These are phyloP conservation scores for Ridgeia piscesae DNA, from an alignment of 1,140 invertebrate species.

Conservation along the genomic window DNA sequence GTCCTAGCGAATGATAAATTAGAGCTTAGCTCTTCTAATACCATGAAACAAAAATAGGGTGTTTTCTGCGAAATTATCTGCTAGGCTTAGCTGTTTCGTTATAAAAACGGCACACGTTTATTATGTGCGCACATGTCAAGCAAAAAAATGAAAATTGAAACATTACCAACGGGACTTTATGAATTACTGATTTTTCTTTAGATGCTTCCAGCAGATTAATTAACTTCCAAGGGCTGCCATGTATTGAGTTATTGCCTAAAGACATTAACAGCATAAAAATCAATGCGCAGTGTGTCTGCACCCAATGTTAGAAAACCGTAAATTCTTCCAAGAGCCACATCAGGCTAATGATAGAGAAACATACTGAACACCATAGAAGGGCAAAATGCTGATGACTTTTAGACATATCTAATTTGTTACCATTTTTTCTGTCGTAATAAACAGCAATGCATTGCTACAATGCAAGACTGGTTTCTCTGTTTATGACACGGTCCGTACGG, in stretches of 20 bases:
- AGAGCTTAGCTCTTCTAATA: not conserved
- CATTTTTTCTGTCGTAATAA: not conserved
- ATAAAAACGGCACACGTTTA: not conserved
- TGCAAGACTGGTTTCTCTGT: too few relatives aligned
- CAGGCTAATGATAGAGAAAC: not conserved
- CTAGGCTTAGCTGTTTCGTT: not conserved
- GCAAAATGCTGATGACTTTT: not conserved
- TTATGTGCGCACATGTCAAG: not conserved
- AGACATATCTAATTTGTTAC: not conserved
- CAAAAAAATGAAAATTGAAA: not conserved
- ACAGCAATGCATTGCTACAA: not conserved
- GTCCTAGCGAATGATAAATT: not conserved
- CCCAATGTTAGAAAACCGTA: not conserved
- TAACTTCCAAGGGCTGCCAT: not conserved
- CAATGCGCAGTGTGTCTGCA: not conserved
- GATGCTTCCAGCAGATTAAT: not conserved
- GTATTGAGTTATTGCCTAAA: constrained; percentile 1
- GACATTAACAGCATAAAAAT: not conserved
- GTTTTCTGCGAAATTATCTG: not conserved
- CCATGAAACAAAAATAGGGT: not conserved
- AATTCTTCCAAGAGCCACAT: not conserved
- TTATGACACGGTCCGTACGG: too few relatives aligned
- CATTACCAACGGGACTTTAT: not conserved
- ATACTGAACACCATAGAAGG: not conserved
- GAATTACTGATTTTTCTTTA: not conserved